These are phyloP conservation scores for Channallabes apus DNA, from an alignment of 2,797 vertebrate species.

Conservation along the genomic window DNA sequence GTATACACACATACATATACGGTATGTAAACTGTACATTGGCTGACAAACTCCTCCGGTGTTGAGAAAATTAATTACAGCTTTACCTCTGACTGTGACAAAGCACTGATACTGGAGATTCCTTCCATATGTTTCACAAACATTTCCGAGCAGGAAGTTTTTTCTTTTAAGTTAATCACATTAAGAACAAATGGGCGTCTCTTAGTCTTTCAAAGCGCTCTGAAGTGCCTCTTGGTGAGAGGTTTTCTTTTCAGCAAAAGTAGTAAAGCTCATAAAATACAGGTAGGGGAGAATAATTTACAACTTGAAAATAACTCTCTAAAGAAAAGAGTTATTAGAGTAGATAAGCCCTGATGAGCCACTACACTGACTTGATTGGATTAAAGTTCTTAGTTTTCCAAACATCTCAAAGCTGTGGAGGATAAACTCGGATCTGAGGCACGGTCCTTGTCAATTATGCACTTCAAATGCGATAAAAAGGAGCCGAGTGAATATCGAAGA, in stretches of 20 bases:
- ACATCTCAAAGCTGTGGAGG: not conserved
- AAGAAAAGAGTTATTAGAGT: not conserved
- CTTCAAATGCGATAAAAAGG: not conserved
- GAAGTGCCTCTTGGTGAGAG: not conserved
- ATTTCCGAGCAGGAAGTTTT: not conserved
- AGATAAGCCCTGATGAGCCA: not conserved
- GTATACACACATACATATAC: too few species aligned
- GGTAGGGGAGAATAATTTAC: not conserved
- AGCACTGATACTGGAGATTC: not conserved
- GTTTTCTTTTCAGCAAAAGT: not conserved
- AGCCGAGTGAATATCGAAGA: not conserved
- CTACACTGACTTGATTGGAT: not conserved
- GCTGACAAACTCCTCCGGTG: too few species aligned
- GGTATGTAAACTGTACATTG: too few species aligned
- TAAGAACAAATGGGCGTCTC: not conserved
- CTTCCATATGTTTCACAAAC: not conserved
- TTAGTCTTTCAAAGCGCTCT: not conserved
- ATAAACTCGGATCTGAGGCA: not conserved
- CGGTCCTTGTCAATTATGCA: not conserved
- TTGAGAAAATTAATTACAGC: not conserved
- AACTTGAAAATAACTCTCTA: not conserved
- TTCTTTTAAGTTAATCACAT: not conserved
- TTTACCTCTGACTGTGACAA: not conserved
- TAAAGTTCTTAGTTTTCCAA: not conserved
- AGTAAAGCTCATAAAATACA: not conserved